Evolutionary conservation across 2,113 vertebrate species (phyloP).

Genomic region (Lycocorax pyrrhopterus): DNA sequence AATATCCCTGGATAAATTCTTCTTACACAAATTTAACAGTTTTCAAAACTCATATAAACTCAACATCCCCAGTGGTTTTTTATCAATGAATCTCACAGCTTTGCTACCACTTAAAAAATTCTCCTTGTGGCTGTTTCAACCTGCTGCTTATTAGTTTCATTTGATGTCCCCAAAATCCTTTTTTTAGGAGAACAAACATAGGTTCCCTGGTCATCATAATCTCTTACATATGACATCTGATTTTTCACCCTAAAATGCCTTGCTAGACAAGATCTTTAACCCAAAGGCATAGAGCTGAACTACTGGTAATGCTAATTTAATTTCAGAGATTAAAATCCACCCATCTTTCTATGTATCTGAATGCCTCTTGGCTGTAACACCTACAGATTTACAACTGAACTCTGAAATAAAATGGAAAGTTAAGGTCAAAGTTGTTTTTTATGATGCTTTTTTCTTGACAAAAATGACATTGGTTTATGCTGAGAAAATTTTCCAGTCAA

Average conservation of each 20-base stretch:
- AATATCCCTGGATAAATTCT: not conserved
- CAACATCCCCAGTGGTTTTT: not conserved
- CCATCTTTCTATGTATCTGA: not conserved
- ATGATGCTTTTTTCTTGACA: not conserved
- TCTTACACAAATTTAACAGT: not conserved
- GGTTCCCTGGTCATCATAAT: not conserved
- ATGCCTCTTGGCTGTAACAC: not conserved
- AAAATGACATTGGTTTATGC: not conserved
- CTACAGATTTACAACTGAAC: not conserved
- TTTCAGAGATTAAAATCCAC: not conserved
- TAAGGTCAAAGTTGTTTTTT: not conserved
- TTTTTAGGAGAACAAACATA: not conserved
- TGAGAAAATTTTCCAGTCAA: not conserved
- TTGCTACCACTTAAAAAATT: not conserved
- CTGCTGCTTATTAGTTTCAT: not conserved
- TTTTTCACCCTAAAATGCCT: not conserved
- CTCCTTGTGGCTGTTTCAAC: not conserved
- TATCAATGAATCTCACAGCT: not conserved
- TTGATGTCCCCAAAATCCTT: not conserved
- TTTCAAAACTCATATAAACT: not conserved
- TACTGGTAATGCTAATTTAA: not conserved
- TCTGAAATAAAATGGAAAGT: not conserved
- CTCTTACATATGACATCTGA: not conserved
- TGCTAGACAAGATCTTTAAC: not conserved
- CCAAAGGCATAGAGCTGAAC: not conserved